Base-by-base conservation (phyloP, 1,140 invertebrate species). In the Penaeus chinensis region DNA sequence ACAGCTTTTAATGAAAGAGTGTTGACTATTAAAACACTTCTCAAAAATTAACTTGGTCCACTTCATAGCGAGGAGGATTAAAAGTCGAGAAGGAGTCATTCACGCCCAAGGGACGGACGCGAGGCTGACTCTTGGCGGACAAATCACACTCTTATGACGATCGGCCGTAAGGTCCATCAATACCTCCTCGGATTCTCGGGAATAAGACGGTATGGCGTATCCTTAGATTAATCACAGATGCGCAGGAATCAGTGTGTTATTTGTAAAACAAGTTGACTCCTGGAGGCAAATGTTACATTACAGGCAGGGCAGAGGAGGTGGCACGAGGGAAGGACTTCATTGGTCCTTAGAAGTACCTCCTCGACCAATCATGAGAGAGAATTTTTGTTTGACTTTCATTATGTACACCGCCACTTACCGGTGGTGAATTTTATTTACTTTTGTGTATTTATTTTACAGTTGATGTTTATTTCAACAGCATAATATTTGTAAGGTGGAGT, bases 1-100 rank as follows among this genome's bases (percentile, higher is more conserved):
- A 88, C 89, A 88, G 89, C 83, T 85, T 85, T 85, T 89, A 90
- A 90, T 90, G 89, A 90, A 90, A 90, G 87, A 90, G 82, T 90
- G 89, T 90, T 90, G 89, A 90, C 89, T 90, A 90, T 90, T 90
- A 90, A 90, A 90, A 90, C 89, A 90, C 89, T 90, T 90, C 89
- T 90, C 87, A 90, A 90, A 90, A 90, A 90, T 90, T 90, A 90
- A 90, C 89, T 88, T 81, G 89, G 87, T 82, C 85, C 89, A 90
- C 89, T 90, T 90, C 89, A 90, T 90, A 87, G 79, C 74, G 89
- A 85, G 87, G 85, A 85, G 85, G 89, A 89, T 89, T 89, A 89
- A 89, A 89, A 89, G 89, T 89, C 86, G 74, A 90, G 82, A 71
- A 82, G 82, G 69, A 80, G 87, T 85, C 82, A 71, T 82, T 78